Evolutionary conservation across 2,888 invertebrate genomes (phyloP), one percentile per base, ranked within the genome.

Genomic region (Atethmia centrago): DNA sequence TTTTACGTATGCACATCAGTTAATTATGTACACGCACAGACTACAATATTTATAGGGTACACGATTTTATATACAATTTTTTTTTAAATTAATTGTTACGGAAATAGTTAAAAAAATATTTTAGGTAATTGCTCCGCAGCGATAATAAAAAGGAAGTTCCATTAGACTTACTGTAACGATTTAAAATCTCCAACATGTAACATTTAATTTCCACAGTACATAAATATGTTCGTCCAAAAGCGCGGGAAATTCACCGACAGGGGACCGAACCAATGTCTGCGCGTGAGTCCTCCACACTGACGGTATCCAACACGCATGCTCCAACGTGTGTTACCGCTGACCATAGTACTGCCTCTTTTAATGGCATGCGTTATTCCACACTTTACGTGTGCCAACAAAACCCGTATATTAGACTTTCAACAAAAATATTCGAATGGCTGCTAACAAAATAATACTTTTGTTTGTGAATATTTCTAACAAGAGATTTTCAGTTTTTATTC

Each of bases 271-370:
- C 75, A 87, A 77, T 83, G 77, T 75, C 81, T 86, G 84, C 90
- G 90, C 89, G 84, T 67, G 90, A 85, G 83, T 83, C 80, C 71
- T 85, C 83, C 62, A 77, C 74, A 89, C 90, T 89, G 89, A 81
- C 86, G 70, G 78, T 42, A 65, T 76, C 66, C 76, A 80, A 65
- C 84, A 80, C 75, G 83, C 83, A 82, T 79, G 84, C 77, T 55
- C 66, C 72, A 65, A 79, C 72, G 85, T 87, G 69, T 84, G 76
- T 75, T 85, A 83, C 63, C 68, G 77, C 67, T 66, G 66, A 77
- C 80, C 77, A 68, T 76, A 65, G 69, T 80, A 74, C 82, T 66
- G 49, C 77, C 68, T 68, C 63, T 73, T 75, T 61, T 77, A 86
- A 84, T 86, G 74, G 74, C 70, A 72, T 79, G 75, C 74, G 77